Evolutionary conservation across 1,140 invertebrate genomes (phyloP), one percentile per base, ranked within the genome.

Genomic region (Nasonia giraulti): DNA sequence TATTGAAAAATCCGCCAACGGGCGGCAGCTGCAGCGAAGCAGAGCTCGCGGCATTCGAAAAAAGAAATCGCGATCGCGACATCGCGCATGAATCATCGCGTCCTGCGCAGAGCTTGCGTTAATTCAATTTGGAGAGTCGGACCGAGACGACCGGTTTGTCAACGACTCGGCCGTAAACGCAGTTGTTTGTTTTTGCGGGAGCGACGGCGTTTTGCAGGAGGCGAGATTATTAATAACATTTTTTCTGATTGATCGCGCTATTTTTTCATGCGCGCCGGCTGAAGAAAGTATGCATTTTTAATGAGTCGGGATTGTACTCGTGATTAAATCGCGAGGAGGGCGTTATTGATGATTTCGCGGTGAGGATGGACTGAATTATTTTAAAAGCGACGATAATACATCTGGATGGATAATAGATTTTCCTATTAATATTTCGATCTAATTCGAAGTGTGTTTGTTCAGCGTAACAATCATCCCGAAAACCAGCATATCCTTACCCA

Each of bases 91-190:
- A 83, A 78, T 78, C 27, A 83, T 83, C 37, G 79, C 5, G 55
- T 62, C 55, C 1, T 62, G 55, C 17, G 69, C 31, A 27, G 23
- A 83, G 12, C 69, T 2, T 20, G 71, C 44, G 73, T 68, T 83
- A 77, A 83, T 76, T 83, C 74, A 83, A 83, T 83, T 83, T 75
- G 6, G 71, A 20, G 50, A 75, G 55, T 27, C n/a, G 33, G n/a
- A 37, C 40, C 44, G 17, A 23, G 10, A 2, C 17, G 80, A 74
- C 80, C 74, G 81, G 81, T 76, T 82, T 71, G 47, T 74, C 71
- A 62, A 62, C 69, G 31, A 73, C 40, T 81, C 55, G 66, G 17
- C 23, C 33, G 4, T n/a, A 11, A 20, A 37, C 8, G 8, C 27
- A 31, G 17, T 77, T 62, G 81, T 77, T 31, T 68, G 74, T 83